Evolutionary conservation across 2,888 invertebrate species (phyloP).

Genomic region (Hyles lineata): DNA sequence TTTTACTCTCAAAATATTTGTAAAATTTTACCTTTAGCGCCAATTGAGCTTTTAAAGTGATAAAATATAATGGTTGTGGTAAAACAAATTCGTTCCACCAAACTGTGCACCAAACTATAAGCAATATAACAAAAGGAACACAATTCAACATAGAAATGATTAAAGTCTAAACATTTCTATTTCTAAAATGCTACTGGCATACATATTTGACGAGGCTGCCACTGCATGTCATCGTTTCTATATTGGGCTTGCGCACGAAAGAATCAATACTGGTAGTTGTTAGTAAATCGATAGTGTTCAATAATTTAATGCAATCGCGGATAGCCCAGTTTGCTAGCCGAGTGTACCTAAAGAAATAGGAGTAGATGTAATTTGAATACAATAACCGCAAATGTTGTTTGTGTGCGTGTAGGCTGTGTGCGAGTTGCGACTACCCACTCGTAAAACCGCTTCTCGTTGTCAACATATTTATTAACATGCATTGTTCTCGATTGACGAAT

Average conservation of each 20-base stretch:
- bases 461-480: slow-evolving; percentile 22
- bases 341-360: slow-evolving; percentile 41
- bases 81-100: too few relatives aligned
- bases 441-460: slow-evolving; percentile 31
- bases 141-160: background rate
- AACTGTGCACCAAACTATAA: background rate
- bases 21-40: too few relatives aligned
- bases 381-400: slow-evolving; percentile 48
- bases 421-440: slow-evolving; percentile 33
- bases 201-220: background rate
- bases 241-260: background rate
- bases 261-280: slow-evolving; percentile 34
- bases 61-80: too few relatives aligned
- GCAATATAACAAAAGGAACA: background rate
- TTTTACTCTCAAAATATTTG: too few relatives aligned
- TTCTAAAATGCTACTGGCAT: too few relatives aligned
- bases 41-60: too few relatives aligned
- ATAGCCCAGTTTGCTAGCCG: slow-evolving; percentile 21
- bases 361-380: slow-evolving; percentile 61
- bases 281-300: slow-evolving; percentile 33
- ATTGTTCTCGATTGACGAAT: background rate
- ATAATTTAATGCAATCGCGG: slow-evolving; percentile 45
- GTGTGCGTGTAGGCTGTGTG: slow-evolving; percentile 41
- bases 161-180: background rate
- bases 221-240: background rate